Conservation (phyloP, 2,113 vertebrate species). For the Bostrychus sinensis region DNA sequence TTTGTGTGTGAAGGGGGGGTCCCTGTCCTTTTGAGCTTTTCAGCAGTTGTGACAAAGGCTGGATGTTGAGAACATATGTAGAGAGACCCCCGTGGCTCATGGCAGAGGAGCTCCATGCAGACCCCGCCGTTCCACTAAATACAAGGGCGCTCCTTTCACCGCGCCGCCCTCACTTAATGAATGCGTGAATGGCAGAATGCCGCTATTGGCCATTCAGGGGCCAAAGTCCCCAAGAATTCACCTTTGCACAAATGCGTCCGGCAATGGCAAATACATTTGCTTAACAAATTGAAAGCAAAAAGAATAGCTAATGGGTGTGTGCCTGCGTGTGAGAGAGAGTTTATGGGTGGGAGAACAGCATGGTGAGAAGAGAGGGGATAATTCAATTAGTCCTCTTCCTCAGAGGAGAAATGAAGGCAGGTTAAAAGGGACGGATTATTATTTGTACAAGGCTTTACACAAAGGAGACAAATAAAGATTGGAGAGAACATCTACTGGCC, state of each 20-base stretch:
- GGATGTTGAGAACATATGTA: constrained; percentile 99
- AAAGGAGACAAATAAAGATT: constrained; percentile 90
- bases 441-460: constrained; percentile 88
- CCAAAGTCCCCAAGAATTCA: constrained; percentile 91
- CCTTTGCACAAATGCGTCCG: constrained; percentile 93
- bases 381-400: constrained; percentile 95
- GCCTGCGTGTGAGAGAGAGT: constrained; percentile 67
- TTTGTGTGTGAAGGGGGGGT: constrained; percentile 76
- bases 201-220: constrained; percentile 94
- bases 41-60: constrained; percentile 96
- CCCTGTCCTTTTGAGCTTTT: constrained; percentile 92
- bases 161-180: constrained; percentile 87
- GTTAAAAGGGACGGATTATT: constrained; percentile 92
- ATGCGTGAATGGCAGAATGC: constrained; percentile 97
- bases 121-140: constrained; percentile 90
- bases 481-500: constrained; percentile 89
- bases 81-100: constrained; percentile 94
- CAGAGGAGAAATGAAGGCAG: constrained; percentile 86
- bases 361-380: constrained; percentile 89
- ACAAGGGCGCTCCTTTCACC: constrained; percentile 94
- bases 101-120: constrained; percentile 93
- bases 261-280: constrained; percentile 98
- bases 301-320: constrained; percentile 71
- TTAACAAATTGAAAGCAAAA: constrained; percentile 92
- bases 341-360: constrained; percentile 84